Base-by-base conservation (phyloP, 1,140 invertebrate species). In the Euura saliciscinereae region DNA sequence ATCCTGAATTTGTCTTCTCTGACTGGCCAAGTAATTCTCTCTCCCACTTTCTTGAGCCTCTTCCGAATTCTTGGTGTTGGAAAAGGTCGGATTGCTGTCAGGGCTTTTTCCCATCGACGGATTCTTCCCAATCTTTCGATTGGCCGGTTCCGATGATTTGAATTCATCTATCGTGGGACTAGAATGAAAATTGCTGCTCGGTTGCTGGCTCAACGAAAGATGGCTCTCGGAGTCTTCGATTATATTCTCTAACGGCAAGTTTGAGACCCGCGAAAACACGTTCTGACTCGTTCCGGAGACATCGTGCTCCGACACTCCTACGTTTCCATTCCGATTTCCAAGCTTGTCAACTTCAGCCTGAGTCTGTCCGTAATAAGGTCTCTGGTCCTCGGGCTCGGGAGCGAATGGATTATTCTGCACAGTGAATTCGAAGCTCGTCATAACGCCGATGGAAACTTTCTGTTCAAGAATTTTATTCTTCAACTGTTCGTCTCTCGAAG, bases 381-480 rank as follows among this genome's bases (percentile, higher is more conserved):
- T 65, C 83, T 88, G 74, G 86, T 88, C 71, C 7, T 82, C 82
- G 7, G 71, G 66, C 2, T 84, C 82, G 1, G 77, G 0, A 6
- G 78, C 43, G 59, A 82, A 79, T 44, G 81, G 84, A 77, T 78
- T 86, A 66, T 88, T 87, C 71, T 88, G 83, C n/a, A 92, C 84
- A 2, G 90, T 90, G 73, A 92, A 88, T 84, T 93, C 91, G 84
- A 92, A 92, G 83, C 91, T 93, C 3, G 91, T 92, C 90, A 92
- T 92, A 7, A 93, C 90, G 73, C 91, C 91, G 74, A 93, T 91
- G 1, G 92, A 92, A 76, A 92, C 91, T 77, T 92, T 91, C 44
- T 90, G 87, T 71, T 88, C 87, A 71, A 86, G 42, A 73, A 83
- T 76, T 13, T 82, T 69, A 46, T 80, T 80, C 66, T 71, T 80